Percentiles rank a stretch among this genome's conserved stretches.
These are phyloP conservation scores for Melospiza melodia DNA, from an alignment of 2,113 vertebrate species.

Conservation along the genomic window DNA sequence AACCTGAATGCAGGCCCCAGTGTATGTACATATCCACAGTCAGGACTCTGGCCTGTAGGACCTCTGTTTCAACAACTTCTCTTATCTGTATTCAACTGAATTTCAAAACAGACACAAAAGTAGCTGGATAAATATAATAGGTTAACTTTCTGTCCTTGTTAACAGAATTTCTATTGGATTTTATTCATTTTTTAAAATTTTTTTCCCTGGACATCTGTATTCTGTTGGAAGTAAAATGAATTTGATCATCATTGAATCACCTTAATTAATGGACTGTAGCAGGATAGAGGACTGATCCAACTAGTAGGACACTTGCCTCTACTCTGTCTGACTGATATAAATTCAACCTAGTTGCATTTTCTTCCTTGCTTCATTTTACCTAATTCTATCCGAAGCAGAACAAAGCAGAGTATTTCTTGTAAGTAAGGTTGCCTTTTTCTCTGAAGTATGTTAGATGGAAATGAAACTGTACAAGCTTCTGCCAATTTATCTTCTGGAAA, in stretches of 20 bases:
- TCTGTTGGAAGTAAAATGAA: neutral
- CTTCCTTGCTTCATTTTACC: neutral
- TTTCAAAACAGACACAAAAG: neutral
- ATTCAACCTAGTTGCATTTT: neutral
- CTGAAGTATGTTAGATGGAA: neutral
- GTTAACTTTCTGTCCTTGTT: neutral
- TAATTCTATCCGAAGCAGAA: neutral
- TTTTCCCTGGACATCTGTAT: rapidly evolving
- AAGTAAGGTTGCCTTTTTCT: neutral
- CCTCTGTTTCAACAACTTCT: neutral
- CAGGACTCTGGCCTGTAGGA: neutral
- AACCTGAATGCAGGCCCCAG: neutral
- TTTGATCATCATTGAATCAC: neutral
- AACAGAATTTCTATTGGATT: neutral
- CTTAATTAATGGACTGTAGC: neutral
- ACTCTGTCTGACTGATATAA: neutral
- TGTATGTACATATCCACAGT: neutral
- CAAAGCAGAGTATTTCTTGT: neutral
- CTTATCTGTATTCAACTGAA: neutral
- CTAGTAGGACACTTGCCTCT: neutral
- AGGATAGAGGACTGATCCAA: neutral
- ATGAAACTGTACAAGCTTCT: neutral
- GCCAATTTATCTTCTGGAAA: neutral
- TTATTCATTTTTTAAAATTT: neutral
- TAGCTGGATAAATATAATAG: neutral